Conservation (phyloP, 1,140 invertebrate species). For the Scaptomyza graminum region DNA sequence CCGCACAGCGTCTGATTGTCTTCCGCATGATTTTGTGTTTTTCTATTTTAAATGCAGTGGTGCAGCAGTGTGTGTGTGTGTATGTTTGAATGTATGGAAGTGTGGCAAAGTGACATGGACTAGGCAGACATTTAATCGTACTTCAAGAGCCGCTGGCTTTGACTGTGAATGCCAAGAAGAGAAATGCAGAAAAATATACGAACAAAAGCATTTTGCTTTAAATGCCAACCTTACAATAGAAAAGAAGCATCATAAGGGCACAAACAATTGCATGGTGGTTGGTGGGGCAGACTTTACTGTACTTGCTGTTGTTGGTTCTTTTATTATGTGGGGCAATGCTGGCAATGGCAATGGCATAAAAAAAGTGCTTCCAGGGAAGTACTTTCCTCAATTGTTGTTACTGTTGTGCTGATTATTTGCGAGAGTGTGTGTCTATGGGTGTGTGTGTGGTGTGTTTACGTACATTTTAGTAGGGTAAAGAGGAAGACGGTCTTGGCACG, state of each 20-base stretch:
- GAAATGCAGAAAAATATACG: constrained; percentile 13
- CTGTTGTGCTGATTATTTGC: constrained; percentile 74
- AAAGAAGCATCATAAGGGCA: constrained; percentile 81
- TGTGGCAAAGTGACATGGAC: constrained; percentile 17
- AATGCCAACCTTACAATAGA: constrained; percentile 81
- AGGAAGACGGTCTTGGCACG: constrained; percentile 67
- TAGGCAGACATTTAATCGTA: constrained; percentile 48
- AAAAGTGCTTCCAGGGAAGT: constrained; percentile 65
- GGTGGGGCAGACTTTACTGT: constrained; percentile 1
- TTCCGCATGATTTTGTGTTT: constrained; percentile 78
- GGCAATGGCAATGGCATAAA: constrained; percentile 57
- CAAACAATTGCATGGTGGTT: constrained; percentile 53
- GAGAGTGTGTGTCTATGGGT: constrained; percentile 9
- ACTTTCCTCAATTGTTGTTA: constrained; percentile 80
- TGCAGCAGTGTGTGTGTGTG: constrained; percentile 57
- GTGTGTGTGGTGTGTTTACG: constrained; percentile 3
- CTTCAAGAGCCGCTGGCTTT: constrained; percentile 71
- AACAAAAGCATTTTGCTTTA: constrained; percentile 63
- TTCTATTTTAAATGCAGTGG: constrained; percentile 69
- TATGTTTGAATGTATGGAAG: constrained; percentile 8
- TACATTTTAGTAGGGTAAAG: constrained; percentile 17
- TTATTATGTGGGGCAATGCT: constrained; percentile 27
- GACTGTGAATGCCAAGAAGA: constrained; percentile 37
- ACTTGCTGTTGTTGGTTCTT: constrained; percentile 29
- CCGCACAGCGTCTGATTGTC: constrained; percentile 69